These are phyloP conservation scores for Caloenas nicobarica DNA, from an alignment of 2,113 vertebrate species.

Conservation along the genomic window DNA sequence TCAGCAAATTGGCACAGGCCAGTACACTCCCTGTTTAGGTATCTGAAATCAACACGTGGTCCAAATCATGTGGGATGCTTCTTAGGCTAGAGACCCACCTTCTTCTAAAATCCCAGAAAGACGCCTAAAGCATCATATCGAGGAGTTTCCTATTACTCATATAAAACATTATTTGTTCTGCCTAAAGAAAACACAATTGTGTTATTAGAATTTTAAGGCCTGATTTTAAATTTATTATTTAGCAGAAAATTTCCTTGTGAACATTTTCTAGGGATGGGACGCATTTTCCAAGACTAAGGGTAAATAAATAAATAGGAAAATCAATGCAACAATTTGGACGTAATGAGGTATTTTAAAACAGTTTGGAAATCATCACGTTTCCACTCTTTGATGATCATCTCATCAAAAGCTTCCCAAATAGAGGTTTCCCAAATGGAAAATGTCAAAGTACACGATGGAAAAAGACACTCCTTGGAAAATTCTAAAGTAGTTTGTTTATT, in stretches of 20 bases:
- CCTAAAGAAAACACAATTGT: background rate
- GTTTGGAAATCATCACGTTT: background rate
- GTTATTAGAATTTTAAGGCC: background rate
- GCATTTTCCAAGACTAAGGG: background rate
- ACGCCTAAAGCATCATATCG: background rate
- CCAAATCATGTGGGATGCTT: background rate
- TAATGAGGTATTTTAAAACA: background rate
- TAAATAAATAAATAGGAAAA: background rate
- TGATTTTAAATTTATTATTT: background rate
- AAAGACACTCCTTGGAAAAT: constrained; percentile 12
- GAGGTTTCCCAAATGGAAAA: background rate
- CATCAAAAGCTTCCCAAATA: background rate
- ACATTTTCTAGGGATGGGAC: background rate
- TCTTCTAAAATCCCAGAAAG: background rate
- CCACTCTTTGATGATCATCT: background rate
- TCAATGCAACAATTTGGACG: background rate
- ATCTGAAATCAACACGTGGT: background rate
- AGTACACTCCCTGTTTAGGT: background rate
- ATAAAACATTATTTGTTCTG: background rate
- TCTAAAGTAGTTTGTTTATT: background rate
- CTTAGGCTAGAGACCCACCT: background rate
- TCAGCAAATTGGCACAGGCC: background rate
- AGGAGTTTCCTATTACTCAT: background rate
- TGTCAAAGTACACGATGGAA: background rate
- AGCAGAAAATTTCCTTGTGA: background rate